Percentiles rank a stretch among this genome's conserved stretches.
phyloP scores from a whole-genome alignment of 64 coral and sea anemone genomes.

The Catalaphyllia jardinei region DNA sequence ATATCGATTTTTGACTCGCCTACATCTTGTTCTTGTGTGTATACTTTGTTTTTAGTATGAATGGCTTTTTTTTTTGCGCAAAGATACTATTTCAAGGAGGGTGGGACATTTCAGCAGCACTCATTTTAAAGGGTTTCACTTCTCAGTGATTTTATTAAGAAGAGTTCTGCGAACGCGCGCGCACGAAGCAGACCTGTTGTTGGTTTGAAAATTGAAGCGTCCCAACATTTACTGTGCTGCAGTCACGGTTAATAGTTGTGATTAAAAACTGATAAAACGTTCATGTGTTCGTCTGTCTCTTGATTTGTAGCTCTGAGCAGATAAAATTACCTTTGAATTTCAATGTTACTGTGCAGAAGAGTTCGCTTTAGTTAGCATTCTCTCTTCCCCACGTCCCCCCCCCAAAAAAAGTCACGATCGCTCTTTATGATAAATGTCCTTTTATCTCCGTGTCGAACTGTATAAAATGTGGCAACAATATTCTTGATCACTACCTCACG shows the following conservation, averaged over 20 bases:
- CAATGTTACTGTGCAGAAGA: too few relatives aligned
- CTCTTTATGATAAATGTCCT: too few relatives aligned
- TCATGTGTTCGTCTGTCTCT: not conserved
- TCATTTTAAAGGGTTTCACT: not conserved
- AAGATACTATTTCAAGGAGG: not conserved
- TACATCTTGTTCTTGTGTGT: not conserved
- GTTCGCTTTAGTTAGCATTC: too few relatives aligned
- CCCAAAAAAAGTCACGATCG: not conserved
- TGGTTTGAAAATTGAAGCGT: not conserved
- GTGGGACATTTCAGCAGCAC: not conserved
- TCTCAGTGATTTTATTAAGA: not conserved
- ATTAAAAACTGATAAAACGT: conserved; percentile 21
- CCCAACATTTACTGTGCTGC: conserved; percentile 44
- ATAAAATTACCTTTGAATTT: not conserved
- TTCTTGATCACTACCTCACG: too few relatives aligned
- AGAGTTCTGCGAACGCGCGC: not conserved
- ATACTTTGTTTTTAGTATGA: not conserved
- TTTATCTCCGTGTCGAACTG: too few relatives aligned
- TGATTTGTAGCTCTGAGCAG: not conserved
- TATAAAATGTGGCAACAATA: too few relatives aligned
- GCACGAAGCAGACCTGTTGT: too few relatives aligned
- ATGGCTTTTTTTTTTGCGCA: not conserved
- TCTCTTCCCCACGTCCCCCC: too few relatives aligned
- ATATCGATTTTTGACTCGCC: not conserved
- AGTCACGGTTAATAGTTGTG: conserved; percentile 42